Evolutionary conservation across 2,797 vertebrate species (phyloP).

Genomic region (Garrulus glandarius): DNA sequence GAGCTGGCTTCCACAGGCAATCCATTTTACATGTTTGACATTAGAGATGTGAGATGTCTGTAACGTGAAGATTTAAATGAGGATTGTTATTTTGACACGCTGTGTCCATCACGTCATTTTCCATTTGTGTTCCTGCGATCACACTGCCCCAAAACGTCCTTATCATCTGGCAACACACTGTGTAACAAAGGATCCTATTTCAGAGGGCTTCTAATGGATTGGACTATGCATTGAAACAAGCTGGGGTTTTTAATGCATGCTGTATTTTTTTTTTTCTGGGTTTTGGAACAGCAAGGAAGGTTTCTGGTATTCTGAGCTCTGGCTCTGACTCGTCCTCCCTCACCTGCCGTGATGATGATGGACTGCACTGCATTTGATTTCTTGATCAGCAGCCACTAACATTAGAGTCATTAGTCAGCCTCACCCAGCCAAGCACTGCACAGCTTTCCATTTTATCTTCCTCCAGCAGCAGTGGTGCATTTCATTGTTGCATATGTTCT

Average conservation of each 20-base stretch:
- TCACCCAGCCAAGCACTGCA: neutral
- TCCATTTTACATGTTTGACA: constrained; percentile 38
- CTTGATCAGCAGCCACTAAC: constrained; percentile 42
- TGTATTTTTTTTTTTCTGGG: neutral
- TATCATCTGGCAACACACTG: constrained; percentile 32
- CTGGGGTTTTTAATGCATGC: neutral
- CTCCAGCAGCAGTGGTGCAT: constrained; percentile 31
- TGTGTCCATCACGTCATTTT: neutral
- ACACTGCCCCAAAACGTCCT: neutral
- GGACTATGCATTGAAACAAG: neutral
- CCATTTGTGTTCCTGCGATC: neutral
- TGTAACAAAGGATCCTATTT: neutral
- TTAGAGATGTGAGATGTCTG: constrained; percentile 22
- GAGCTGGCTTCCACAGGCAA: neutral
- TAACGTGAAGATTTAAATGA: neutral
- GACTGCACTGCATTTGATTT: constrained; percentile 27
- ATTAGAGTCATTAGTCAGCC: constrained; percentile 33
- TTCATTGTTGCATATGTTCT: constrained; percentile 50
- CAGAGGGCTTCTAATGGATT: neutral
- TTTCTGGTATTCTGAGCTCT: neutral
- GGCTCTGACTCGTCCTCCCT: neutral
- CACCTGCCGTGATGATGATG: neutral
- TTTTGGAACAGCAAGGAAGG: neutral
- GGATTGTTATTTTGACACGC: constrained; percentile 14
- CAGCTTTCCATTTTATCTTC: constrained; percentile 37